Evolutionary conservation across 2,888 invertebrate species (phyloP).

Genomic region (Megalurothrips usitatus): DNA sequence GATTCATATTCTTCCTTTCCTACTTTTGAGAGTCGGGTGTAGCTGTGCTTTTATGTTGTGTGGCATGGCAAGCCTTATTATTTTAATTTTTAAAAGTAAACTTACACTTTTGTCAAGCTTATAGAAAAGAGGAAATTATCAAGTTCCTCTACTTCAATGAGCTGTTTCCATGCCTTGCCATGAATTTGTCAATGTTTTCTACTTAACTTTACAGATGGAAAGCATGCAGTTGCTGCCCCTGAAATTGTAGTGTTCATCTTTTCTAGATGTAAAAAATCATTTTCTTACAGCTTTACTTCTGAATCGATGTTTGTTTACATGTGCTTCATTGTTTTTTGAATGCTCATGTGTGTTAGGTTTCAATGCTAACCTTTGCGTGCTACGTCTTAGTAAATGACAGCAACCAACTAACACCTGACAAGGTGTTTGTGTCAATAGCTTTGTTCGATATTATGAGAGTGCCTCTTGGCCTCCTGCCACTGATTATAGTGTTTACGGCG

Average conservation of each 20-base stretch:
- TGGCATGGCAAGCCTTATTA: not conserved
- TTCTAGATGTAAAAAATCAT: not conserved
- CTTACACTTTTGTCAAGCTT: not conserved
- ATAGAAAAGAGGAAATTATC: too few relatives aligned
- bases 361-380: conserved; percentile 6
- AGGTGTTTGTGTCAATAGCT: conserved; percentile 6
- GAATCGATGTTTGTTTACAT: not conserved
- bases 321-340: too few relatives aligned
- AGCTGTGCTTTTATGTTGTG: too few relatives aligned
- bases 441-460: conserved; percentile 18
- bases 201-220: too few relatives aligned
- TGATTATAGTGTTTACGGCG: conserved; percentile 10
- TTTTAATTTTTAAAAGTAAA: not conserved
- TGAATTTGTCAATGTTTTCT: too few relatives aligned
- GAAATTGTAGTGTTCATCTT: not conserved
- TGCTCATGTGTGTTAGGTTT: not conserved
- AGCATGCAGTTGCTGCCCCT: not conserved
- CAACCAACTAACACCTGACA: not conserved
- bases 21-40: not conserved
- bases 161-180: too few relatives aligned
- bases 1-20: not conserved
- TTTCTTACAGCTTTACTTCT: not conserved
- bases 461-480: not conserved
- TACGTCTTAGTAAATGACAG: not conserved
- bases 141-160: too few relatives aligned